phyloP scores from a whole-genome alignment of 2,113 vertebrate genomes.

The Stigmatopora argus region DNA sequence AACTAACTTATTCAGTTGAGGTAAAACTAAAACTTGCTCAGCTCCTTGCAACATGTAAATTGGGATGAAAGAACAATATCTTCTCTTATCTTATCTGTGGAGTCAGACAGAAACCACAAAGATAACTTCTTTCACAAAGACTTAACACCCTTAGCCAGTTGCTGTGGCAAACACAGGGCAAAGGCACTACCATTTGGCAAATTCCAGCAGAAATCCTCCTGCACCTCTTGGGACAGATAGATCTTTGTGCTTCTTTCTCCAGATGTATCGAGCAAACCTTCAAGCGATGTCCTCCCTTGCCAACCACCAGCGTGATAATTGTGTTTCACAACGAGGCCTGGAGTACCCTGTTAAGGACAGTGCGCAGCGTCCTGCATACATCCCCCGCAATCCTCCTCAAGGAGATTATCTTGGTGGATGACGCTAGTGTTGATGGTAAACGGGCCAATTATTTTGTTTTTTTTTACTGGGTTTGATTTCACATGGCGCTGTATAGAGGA shows the following conservation, averaged over 20 bases:
- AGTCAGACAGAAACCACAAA: slow-evolving; percentile 51
- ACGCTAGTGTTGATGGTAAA: slow-evolving; percentile 92
- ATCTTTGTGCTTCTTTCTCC: slow-evolving; percentile 46
- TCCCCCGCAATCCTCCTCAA: slow-evolving; percentile 91
- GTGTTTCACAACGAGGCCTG: slow-evolving; percentile 98
- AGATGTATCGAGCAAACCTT: slow-evolving; percentile 98
- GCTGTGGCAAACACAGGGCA: slow-evolving; percentile 40
- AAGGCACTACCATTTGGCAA: slow-evolving; percentile 53
- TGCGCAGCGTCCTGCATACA: slow-evolving; percentile 94
- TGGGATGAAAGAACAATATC: background rate
- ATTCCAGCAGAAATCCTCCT: slow-evolving; percentile 32
- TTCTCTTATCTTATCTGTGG: slow-evolving; percentile 19
- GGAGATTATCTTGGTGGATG: slow-evolving; percentile 96
- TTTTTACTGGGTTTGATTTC: slow-evolving; percentile 39
- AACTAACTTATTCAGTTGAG: background rate
- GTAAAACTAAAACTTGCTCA: background rate
- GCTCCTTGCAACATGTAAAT: slow-evolving; percentile 4
- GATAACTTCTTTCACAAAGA: slow-evolving; percentile 44
- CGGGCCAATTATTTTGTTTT: slow-evolving; percentile 22
- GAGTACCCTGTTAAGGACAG: slow-evolving; percentile 93
- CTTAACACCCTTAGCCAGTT: slow-evolving; percentile 49
- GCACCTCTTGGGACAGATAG: slow-evolving; percentile 27
- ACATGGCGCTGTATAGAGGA: slow-evolving; percentile 31
- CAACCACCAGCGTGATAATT: slow-evolving; percentile 93
- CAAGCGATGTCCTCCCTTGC: slow-evolving; percentile 85